Percentiles rank a stretch among this genome's conserved stretches.
phyloP scores from a whole-genome alignment of 2,888 invertebrate genomes.

The Lamellibrachia columna region DNA sequence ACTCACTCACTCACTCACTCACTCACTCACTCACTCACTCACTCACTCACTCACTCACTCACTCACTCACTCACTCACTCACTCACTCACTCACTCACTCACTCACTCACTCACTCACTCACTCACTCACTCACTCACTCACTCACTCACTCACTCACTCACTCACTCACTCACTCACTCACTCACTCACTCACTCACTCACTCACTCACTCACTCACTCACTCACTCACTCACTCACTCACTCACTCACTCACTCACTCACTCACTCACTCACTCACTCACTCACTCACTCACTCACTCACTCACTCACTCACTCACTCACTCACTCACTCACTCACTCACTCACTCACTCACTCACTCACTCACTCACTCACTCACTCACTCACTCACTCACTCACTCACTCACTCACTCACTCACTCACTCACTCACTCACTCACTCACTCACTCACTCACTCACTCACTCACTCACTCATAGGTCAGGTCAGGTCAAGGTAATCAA shows the following conservation, averaged over 20 bases:
- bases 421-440: conserved; percentile 37
- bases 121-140: conserved; percentile 36
- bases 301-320: conserved; percentile 36
- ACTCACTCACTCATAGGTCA: conserved; percentile 31
- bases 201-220: conserved; percentile 37
- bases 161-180: conserved; percentile 38
- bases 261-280: conserved; percentile 38
- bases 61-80: conserved; percentile 38
- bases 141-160: conserved; percentile 38
- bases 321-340: conserved; percentile 37
- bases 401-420: conserved; percentile 37
- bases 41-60: conserved; percentile 37
- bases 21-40: conserved; percentile 37
- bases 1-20: conserved; percentile 37
- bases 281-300: conserved; percentile 37
- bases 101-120: conserved; percentile 37
- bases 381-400: conserved; percentile 37
- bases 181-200: conserved; percentile 37
- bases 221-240: conserved; percentile 37
- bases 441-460: conserved; percentile 38
- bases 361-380: conserved; percentile 31
- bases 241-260: conserved; percentile 37
- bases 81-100: conserved; percentile 38
- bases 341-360: conserved; percentile 37
- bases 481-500: too few species aligned